Evolutionary conservation across 2,888 invertebrate species (phyloP).

Genomic region (Drosophila acutilabella): DNA sequence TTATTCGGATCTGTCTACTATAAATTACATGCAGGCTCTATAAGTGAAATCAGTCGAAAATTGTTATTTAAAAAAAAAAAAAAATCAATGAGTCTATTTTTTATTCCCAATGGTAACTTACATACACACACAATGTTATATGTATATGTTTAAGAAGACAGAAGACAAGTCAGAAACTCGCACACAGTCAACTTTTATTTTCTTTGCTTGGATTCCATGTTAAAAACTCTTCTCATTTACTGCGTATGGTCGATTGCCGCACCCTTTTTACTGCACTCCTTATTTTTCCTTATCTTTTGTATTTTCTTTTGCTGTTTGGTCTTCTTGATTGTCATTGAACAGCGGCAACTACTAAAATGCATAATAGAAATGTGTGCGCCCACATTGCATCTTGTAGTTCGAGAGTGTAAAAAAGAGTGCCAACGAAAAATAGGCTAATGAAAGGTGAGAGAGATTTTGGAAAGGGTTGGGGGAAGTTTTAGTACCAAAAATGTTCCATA

Average conservation of each 20-base stretch:
- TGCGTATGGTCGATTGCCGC: slow-evolving; percentile 26
- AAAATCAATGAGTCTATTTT: no score
- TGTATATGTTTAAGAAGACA: neutral
- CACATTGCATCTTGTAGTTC: slow-evolving; percentile 61
- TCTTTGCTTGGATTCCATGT: slow-evolving; percentile 4
- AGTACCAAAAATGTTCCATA: slow-evolving; percentile 1
- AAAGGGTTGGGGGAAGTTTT: neutral
- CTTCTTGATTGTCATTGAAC: slow-evolving; percentile 64
- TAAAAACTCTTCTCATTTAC: slow-evolving; percentile 70
- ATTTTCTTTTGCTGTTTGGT: slow-evolving; percentile 12
- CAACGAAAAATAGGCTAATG: neutral
- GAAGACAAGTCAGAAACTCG: slow-evolving; percentile 37
- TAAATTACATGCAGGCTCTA: no score
- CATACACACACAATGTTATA: no score
- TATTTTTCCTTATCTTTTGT: slow-evolving; percentile 3
- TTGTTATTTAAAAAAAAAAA: no score
- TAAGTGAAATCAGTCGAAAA: no score
- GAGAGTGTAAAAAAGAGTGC: slow-evolving; percentile 8
- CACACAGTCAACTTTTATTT: slow-evolving; percentile 18
- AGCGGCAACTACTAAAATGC: slow-evolving; percentile 70
- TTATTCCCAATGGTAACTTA: no score
- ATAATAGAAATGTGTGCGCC: slow-evolving; percentile 76
- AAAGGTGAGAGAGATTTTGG: neutral
- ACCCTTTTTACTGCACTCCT: slow-evolving; percentile 35
- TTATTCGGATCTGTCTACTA: no score